Evolutionary conservation across 2,888 invertebrate species (phyloP).

Genomic region (Caenorhabditis sp.): DNA sequence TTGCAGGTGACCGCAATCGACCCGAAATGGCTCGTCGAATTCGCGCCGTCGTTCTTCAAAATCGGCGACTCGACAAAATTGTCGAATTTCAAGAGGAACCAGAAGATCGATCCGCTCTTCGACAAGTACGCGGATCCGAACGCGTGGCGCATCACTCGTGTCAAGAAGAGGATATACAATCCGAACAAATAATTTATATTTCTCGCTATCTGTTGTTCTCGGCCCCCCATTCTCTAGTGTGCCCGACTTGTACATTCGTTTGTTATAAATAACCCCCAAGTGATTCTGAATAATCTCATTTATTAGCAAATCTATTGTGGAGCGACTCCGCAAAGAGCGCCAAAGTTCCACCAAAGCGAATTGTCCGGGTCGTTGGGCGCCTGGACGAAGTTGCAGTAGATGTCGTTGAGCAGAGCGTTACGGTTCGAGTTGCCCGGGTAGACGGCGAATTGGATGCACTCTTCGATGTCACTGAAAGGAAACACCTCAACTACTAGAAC

Average conservation of each 20-base stretch:
- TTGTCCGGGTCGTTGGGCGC: conserved; percentile 24
- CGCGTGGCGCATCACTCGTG: conserved; percentile 94
- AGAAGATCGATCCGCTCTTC: conserved; percentile 95
- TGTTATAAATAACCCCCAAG: conserved; percentile 18
- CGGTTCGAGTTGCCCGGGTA: neutral
- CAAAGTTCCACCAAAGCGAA: conserved; percentile 30
- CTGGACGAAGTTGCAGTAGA: conserved; percentile 21
- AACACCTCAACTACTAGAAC: too few relatives aligned
- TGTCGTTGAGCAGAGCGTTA: conserved; percentile 7
- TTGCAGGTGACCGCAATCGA: conserved; percentile 85
- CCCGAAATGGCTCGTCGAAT: conserved; percentile 98
- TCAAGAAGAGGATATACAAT: conserved; percentile 80
- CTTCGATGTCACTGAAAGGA: conserved; percentile 32
- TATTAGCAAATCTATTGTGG: too few relatives aligned
- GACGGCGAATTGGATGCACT: conserved; percentile 18
- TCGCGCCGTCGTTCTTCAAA: conserved; percentile 98
- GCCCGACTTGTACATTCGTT: neutral
- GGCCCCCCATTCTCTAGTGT: neutral
- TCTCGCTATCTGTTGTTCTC: neutral
- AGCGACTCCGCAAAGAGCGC: conserved; percentile 30
- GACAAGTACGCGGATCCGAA: conserved; percentile 99
- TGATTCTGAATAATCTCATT: conserved; percentile 9
- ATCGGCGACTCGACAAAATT: conserved; percentile 98
- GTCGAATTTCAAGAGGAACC: conserved; percentile 98
- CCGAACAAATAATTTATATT: conserved; percentile 74